Conservation (phyloP, 2,888 invertebrate genomes). For the Papilio gigon region DNA sequence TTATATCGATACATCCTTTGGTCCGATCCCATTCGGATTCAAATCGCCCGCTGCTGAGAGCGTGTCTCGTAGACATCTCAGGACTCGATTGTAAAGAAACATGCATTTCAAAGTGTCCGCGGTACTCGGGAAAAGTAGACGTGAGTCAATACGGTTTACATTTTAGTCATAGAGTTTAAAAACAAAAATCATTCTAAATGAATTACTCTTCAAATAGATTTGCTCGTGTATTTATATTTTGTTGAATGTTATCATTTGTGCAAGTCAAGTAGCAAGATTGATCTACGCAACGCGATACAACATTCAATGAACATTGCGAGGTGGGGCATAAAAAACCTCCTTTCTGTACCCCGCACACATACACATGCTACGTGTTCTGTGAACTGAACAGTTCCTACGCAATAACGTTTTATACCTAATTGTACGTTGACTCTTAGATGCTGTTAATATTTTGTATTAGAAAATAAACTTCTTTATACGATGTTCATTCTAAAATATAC, state of each 20-base stretch:
- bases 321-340: conserved; percentile 71
- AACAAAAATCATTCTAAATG: not conserved
- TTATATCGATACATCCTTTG: conserved; percentile 41
- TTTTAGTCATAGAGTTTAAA: conserved; percentile 1
- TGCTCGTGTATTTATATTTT: not conserved
- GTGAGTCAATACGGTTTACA: not conserved
- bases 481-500: not conserved
- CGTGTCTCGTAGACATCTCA: conserved; percentile 26
- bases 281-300: conserved; percentile 68
- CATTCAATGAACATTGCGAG: conserved; percentile 78
- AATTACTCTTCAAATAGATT: not conserved
- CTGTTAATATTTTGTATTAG: not conserved
- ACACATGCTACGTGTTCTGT: conserved; percentile 64
- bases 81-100: conserved; percentile 22
- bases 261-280: conserved; percentile 57
- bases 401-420: conserved; percentile 49
- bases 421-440: conserved; percentile 20
- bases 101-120: not conserved
- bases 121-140: not conserved
- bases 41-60: conserved; percentile 43
- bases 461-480: not conserved
- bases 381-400: conserved; percentile 57
- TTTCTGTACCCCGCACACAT: conserved; percentile 69
- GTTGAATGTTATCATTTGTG: conserved; percentile 47
- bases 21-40: conserved; percentile 43